Evolutionary conservation across 2,797 vertebrate species (phyloP).

Genomic region (Xenentodon cancila): DNA sequence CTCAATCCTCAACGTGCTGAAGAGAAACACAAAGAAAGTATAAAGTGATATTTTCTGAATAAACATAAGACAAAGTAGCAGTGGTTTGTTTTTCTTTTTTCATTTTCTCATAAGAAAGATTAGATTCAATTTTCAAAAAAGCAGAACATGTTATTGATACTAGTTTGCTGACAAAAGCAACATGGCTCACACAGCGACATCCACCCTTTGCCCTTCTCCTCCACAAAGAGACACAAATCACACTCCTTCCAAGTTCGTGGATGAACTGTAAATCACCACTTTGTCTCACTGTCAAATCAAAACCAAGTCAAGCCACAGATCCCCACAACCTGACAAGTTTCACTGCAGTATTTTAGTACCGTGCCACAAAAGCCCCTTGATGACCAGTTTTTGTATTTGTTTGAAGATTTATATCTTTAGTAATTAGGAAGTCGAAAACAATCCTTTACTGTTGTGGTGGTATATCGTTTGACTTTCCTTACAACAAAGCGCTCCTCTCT

Average conservation of each 20-base stretch:
- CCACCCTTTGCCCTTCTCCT: too few species aligned
- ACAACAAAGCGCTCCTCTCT: not conserved
- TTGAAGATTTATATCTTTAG: too few species aligned
- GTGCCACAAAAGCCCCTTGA: not conserved
- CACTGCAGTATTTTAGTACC: not conserved
- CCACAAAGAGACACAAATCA: not conserved
- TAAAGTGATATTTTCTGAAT: not conserved
- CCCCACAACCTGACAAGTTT: not conserved
- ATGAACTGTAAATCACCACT: too few species aligned
- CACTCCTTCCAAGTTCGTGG: too few species aligned
- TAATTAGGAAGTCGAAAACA: too few species aligned
- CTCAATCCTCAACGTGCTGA: not conserved
- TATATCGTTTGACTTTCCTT: not conserved
- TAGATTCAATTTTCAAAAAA: conserved; percentile 16
- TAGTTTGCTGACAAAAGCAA: too few species aligned
- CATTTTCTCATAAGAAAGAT: conserved; percentile 13
- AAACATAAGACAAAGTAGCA: conserved; percentile 17
- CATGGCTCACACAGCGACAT: too few species aligned
- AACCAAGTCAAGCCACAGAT: not conserved
- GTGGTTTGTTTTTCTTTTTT: not conserved
- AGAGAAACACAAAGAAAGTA: not conserved
- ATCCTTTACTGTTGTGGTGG: too few species aligned
- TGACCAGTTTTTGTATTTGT: too few species aligned
- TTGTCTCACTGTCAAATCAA: not conserved
- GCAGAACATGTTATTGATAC: conserved; percentile 6